Conservation (phyloP, 1,140 invertebrate genomes). For the Panagrolaimus sp. region DNA sequence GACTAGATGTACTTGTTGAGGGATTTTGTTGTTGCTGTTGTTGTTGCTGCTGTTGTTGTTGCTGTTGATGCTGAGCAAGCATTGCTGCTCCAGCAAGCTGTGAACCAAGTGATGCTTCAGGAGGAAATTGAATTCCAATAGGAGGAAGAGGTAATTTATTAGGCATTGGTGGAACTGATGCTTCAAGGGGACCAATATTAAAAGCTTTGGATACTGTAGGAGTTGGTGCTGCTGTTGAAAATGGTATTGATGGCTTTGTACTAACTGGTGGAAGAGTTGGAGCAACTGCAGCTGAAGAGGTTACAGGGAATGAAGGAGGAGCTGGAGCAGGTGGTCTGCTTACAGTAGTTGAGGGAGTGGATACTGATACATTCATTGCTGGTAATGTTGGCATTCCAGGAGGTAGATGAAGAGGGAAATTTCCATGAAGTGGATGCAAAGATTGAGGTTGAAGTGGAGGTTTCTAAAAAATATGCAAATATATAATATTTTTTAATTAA, state of each 20-base stretch:
- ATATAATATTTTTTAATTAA: no score
- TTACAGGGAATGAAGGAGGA: no score
- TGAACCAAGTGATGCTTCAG: constrained; percentile 18
- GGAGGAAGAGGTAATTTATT: constrained; percentile 17
- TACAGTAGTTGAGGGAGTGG: no score
- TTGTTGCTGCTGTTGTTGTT: constrained; percentile 8
- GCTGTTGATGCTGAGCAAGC: constrained; percentile 9
- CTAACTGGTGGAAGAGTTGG: not conserved
- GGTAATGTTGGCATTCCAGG: no score
- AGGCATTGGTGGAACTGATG: not conserved
- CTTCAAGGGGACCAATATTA: constrained; percentile 1
- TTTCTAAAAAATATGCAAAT: no score
- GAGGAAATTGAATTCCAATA: constrained; percentile 25
- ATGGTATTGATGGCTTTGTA: constrained; percentile 4
- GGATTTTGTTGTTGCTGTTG: not conserved
- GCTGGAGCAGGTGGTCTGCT: no score
- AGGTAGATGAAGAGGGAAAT: no score
- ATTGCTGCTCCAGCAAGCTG: constrained; percentile 23
- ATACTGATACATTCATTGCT: no score
- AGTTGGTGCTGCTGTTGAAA: not conserved
- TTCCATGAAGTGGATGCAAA: no score
- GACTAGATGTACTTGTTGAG: not conserved
- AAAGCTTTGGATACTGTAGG: constrained; percentile 14
- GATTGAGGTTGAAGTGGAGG: no score
- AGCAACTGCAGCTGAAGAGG: no score